Evolutionary conservation across 1,140 invertebrate species (phyloP).

Genomic region (Drosophila yakuba): DNA sequence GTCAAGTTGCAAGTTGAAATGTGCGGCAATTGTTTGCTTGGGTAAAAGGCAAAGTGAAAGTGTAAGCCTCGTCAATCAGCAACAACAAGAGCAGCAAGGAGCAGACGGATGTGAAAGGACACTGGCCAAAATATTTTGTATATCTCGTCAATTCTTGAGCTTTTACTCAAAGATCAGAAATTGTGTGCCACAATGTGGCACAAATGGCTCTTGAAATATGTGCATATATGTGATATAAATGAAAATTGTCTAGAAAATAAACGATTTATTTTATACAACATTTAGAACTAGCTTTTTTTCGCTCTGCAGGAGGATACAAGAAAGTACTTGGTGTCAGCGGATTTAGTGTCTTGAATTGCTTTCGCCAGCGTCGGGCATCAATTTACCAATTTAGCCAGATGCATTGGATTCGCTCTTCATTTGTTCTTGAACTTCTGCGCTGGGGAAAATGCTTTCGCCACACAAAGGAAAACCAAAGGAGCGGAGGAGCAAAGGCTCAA

Average conservation of each 20-base stretch:
- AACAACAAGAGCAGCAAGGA: neutral
- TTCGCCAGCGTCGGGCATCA: slow-evolving; percentile 21
- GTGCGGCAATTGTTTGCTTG: slow-evolving; percentile 71
- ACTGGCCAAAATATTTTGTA: neutral
- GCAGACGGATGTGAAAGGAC: neutral
- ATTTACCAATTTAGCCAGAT: slow-evolving; percentile 39
- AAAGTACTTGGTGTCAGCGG: slow-evolving; percentile 34
- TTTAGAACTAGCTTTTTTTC: neutral
- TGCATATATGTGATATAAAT: too few species aligned
- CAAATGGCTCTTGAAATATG: too few species aligned
- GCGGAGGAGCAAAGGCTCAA: neutral
- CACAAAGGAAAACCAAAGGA: neutral
- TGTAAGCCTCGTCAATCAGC: slow-evolving; percentile 54
- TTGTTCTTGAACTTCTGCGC: slow-evolving; percentile 33
- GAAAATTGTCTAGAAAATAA: too few species aligned
- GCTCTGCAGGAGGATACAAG: slow-evolving; percentile 1
- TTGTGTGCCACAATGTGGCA: too few species aligned
- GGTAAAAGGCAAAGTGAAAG: slow-evolving; percentile 31
- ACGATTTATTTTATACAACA: neutral
- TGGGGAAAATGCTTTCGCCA: neutral
- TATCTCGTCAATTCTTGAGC: neutral
- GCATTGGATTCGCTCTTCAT: slow-evolving; percentile 47
- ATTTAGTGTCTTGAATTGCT: slow-evolving; percentile 26
- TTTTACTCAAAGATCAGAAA: too few species aligned
- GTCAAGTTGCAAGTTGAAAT: slow-evolving; percentile 81